phyloP scores from a whole-genome alignment of 2,113 vertebrate species.

The Trogon surrucura region DNA sequence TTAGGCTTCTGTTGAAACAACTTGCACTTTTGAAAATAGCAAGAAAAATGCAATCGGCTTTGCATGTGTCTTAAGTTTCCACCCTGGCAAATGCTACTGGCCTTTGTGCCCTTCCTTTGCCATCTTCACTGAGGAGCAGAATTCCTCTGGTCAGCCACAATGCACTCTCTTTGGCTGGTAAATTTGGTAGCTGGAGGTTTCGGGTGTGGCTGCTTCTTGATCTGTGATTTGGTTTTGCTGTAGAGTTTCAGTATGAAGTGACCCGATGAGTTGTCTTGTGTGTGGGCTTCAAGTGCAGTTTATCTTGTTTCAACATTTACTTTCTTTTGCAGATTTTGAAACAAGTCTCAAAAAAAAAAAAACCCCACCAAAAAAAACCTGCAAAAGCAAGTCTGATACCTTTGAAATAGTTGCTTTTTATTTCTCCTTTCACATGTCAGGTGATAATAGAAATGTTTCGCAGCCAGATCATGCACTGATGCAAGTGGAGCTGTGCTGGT shows the following conservation, averaged over 20 bases:
- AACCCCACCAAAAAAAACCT: no score
- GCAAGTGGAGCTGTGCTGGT: not conserved
- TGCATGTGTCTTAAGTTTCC: conserved; percentile 8
- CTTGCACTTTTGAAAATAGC: conserved; percentile 41
- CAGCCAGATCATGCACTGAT: not conserved
- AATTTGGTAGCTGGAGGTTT: not conserved
- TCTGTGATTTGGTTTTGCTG: not conserved
- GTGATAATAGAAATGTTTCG: not conserved
- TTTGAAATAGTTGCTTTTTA: not conserved
- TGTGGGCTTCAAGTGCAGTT: not conserved
- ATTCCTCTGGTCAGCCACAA: not conserved
- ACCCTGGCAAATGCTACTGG: not conserved
- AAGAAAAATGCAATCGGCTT: conserved; percentile 32
- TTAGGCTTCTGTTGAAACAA: conserved; percentile 60
- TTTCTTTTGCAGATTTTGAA: not conserved
- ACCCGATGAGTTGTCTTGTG: not conserved
- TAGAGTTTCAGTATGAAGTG: not conserved
- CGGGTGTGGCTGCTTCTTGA: not conserved
- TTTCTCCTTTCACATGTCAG: not conserved
- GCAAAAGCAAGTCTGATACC: not conserved
- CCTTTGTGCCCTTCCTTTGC: conserved; percentile 1
- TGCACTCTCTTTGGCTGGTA: not conserved
- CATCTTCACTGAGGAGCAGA: not conserved
- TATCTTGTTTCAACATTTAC: not conserved
- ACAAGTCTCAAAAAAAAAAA: not conserved